Percentiles rank a stretch among this genome's conserved stretches.
phyloP scores from a whole-genome alignment of 2,888 invertebrate genomes.

The Polydrusus tereticollis region DNA sequence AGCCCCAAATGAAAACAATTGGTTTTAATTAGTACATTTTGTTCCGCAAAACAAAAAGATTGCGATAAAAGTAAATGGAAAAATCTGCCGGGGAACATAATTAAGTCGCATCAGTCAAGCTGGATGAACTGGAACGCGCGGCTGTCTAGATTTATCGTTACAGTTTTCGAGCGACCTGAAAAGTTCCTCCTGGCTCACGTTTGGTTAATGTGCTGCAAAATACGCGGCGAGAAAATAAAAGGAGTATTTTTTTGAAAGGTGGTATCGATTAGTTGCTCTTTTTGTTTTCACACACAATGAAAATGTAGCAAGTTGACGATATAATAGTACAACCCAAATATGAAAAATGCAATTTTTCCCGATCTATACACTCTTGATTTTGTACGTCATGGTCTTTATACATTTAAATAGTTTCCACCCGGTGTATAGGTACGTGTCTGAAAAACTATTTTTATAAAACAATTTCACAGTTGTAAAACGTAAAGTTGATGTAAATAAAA shows the following conservation, averaged over 20 bases:
- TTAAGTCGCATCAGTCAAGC: constrained; percentile 61
- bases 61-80: constrained; percentile 49
- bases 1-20: constrained; percentile 54
- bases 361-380: too few relatives aligned
- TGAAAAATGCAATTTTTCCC: too few relatives aligned
- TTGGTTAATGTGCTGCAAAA: constrained; percentile 9
- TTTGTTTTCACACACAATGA: too few relatives aligned
- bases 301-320: too few relatives aligned
- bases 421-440: neutral
- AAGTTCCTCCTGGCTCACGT: constrained; percentile 8
- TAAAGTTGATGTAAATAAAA: constrained; percentile 29
- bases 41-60: constrained; percentile 54
- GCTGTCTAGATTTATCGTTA: constrained; percentile 45
- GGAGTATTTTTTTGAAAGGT: neutral
- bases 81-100: constrained; percentile 57
- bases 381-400: neutral
- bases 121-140: constrained; percentile 59
- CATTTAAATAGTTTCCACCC: neutral
- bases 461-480: neutral
- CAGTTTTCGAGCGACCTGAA: constrained; percentile 48
- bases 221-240: constrained; percentile 13
- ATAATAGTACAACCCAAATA: too few relatives aligned
- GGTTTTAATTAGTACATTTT: constrained; percentile 57
- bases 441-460: neutral
- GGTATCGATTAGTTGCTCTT: neutral